Evolutionary conservation across 2,113 vertebrate species (phyloP).

Genomic region (Spheniscus mendiculus): DNA sequence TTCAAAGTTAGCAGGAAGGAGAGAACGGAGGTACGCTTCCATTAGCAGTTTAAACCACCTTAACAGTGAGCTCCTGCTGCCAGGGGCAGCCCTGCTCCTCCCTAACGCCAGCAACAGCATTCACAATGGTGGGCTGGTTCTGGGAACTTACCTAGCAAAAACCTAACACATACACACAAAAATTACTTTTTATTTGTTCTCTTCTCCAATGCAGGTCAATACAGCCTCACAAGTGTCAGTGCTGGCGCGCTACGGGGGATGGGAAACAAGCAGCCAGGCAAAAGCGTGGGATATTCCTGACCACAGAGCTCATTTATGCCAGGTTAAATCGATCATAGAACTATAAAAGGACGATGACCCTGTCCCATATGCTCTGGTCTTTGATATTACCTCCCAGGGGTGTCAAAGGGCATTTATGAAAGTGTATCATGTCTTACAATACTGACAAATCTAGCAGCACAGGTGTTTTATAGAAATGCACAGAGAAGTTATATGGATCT

Average conservation of each 20-base stretch:
- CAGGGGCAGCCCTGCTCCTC: not conserved
- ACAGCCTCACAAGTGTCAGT: not conserved
- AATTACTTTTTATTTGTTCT: not conserved
- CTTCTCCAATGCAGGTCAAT: not conserved
- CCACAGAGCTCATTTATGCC: not conserved
- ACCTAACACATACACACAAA: not conserved
- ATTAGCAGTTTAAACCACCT: not conserved
- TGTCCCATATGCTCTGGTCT: not conserved
- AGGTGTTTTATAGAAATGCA: not conserved
- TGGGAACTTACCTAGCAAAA: not conserved
- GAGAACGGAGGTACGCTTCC: accelerated
- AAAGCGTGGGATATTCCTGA: not conserved
- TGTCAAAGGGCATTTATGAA: not conserved
- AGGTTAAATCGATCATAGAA: not conserved
- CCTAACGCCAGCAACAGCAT: not conserved
- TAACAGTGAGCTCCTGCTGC: not conserved
- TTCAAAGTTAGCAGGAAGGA: not conserved
- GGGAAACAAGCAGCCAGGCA: not conserved
- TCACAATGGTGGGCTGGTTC: not conserved
- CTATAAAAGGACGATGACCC: not conserved
- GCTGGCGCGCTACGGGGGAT: not conserved
- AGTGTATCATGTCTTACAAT: not conserved
- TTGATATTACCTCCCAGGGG: not conserved
- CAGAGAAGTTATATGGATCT: not conserved
- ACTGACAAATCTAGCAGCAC: not conserved